Evolutionary conservation across 2,888 invertebrate genomes (phyloP).

Genomic region (Rhagonycha fulva): DNA sequence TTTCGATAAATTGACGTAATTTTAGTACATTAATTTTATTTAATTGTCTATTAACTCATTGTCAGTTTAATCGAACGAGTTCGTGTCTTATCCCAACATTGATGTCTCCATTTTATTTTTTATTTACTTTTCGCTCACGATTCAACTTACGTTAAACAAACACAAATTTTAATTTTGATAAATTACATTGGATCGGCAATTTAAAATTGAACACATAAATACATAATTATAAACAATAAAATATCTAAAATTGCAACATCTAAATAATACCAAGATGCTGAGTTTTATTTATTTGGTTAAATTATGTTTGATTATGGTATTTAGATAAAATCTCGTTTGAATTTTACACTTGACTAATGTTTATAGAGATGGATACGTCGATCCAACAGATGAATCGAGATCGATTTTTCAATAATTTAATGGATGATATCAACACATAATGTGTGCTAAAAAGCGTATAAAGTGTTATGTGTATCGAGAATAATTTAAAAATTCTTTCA

Average conservation of each 20-base stretch:
- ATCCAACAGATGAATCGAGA: background rate
- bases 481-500: slow-evolving; percentile 16
- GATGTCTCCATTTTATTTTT: slow-evolving; percentile 49
- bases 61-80: slow-evolving; percentile 42
- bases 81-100: slow-evolving; percentile 47
- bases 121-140: slow-evolving; percentile 3
- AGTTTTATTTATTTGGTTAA: slow-evolving; percentile 16
- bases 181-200: background rate
- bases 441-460: slow-evolving; percentile 12
- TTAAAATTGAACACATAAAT: slow-evolving; percentile 2
- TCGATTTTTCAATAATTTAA: slow-evolving; percentile 3
- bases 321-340: background rate
- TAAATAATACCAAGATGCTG: background rate
- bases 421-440: background rate
- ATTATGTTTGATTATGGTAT: slow-evolving; percentile 20
- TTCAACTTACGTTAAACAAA: slow-evolving; percentile 14
- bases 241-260: background rate
- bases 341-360: background rate
- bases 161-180: background rate
- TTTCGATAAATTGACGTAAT: slow-evolving; percentile 47
- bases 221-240: slow-evolving; percentile 4
- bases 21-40: slow-evolving; percentile 47
- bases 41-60: slow-evolving; percentile 51
- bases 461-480: slow-evolving; percentile 7
- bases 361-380: background rate